Evolutionary conservation across 2,113 vertebrate species (phyloP), one percentile per base, ranked within the genome.

Genomic region (Octodon degus): DNA sequence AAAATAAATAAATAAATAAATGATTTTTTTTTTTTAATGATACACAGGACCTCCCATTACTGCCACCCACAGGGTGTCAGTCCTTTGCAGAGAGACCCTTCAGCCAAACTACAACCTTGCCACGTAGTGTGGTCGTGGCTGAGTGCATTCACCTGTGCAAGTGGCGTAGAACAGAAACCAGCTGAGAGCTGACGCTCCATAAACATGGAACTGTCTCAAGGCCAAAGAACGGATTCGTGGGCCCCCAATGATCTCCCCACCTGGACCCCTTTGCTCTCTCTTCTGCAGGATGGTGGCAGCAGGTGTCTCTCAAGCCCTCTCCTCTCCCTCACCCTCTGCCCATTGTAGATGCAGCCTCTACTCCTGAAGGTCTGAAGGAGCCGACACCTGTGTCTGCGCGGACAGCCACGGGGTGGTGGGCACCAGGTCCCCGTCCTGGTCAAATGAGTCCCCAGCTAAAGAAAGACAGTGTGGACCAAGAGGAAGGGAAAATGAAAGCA

Each of bases 391-490:
- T 2, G 65, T 32, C 19, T 60, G 11, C 16, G 9, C 0, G 34
- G 3, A 76, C 40, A 63, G 14, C 89, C n/a, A 27, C 1, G 0
- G 34, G 47, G 13, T 19, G 25, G 7, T 25, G 53, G 53, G 50
- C 0, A 76, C 37, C 82, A 84, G 72, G 70, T 90, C n/a, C 53
- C 76, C 0, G 0, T 53, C 16, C 90, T 96, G 90, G 40, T 95
- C 95, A 96, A 96, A 86, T 0, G 96, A 55, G 90, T 22, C 92
- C 97, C 96, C 93, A 79, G 81, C 97, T 94, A 97, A 96, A 96
- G 97, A 97, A 97, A 98, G 97, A 89, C 43, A 9, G 7, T 37
- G 76, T 94, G 83, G 82, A 93, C 74, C n/a, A 94, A 97, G 97
- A 96, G 65, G 65, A 94, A 86, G 79, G 77, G 92, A 77, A 72